Evolutionary conservation across 1,140 invertebrate genomes (phyloP), one percentile per base, ranked within the genome.

Genomic region (Colletes gigas): DNA sequence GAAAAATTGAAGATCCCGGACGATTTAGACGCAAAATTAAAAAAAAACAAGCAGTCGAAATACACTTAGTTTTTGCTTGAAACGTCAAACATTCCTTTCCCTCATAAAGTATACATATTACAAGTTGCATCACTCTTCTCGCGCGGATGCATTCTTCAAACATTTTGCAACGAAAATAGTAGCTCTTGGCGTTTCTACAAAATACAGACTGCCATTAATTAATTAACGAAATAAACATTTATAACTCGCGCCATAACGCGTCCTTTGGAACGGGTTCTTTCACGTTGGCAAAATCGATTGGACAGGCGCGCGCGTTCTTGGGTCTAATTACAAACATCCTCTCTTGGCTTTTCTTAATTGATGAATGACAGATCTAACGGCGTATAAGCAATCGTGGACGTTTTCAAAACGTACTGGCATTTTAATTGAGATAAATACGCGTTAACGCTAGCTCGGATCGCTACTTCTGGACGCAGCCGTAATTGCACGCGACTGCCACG

Each of bases 401-500:
- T 76, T 77, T 77, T 55, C 47, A 81, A 66, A 77, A 41, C 30
- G 65, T 63, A 52, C 30, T 54, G 73, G 72, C 52, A 77, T 77
- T 81, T 77, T 81, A 81, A 81, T 81, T 81, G 79, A 81, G 79
- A 81, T 77, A 69, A 81, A 81, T 81, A 81, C 66, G 79, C 30
- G 73, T 55, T 76, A 81, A 81, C 73, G 54, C 14, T 57, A 15
- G 63, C 14, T 50, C 10, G 44, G 65, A 52, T 50, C 62, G 63
- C 44, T 71, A 50, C 54, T 60, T 59, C 54, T 21, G 65, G 67
- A 59, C 19, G 41, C 41, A 50, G 21, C 50, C 57, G 44, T 75
- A 80, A 80, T 80, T 80, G 75, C 78, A 80, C 66, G 60, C 78
- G 72, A 60, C 78, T 65, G 70, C 60, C n/a, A 39, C 67, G 52